Evolutionary conservation across 1,140 invertebrate species (phyloP), one percentile per base, ranked within the genome.

Genomic region (Copidosoma floridanum): DNA sequence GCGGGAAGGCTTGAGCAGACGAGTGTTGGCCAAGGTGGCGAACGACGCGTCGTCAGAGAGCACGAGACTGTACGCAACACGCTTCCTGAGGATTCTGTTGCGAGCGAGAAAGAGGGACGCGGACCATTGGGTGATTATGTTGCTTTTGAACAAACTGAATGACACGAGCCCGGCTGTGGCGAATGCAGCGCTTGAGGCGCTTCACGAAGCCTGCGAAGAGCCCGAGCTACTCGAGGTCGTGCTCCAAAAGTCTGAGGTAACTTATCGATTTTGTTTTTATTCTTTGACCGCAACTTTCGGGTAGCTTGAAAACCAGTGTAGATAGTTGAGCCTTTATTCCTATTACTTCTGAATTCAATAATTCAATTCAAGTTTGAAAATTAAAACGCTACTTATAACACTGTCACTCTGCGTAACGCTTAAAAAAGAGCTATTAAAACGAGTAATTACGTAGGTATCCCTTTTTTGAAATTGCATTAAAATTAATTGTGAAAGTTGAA

Each of bases 161-260:
- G 95, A 98, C 71, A 82, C 85, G 47, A 90, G 88, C 40, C 86
- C 86, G 60, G 81, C 84, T 18, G 88, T 97, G 6, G 87, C 89
- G 1, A 81, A 90, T 32, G 85, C 88, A 12, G 93, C 95, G 2
- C 73, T 96, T 14, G 85, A 87, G 57, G 88, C 90, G 44, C 80
- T 98, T n/a, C 91, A 96, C 70, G 96, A 98, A 83, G 92, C 94
- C 20, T 94, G 91, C 72, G 91, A 94, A 78, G 86, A 94, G 57
- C 85, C 88, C 54, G 89, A 92, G 69, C 94, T 90, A 76, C 77
- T 97, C 27, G 89, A 94, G 66, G 86, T 63, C 11, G 23, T 63
- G 1, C 24, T 63, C 12, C 48, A 53, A 32, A 57, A 63, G 41
- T 57, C 55, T 0, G 55, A 63, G 55, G 61, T 57, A 27, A n/a